Conservation (phyloP, 2,113 vertebrate species). For the Elachura formosa region DNA sequence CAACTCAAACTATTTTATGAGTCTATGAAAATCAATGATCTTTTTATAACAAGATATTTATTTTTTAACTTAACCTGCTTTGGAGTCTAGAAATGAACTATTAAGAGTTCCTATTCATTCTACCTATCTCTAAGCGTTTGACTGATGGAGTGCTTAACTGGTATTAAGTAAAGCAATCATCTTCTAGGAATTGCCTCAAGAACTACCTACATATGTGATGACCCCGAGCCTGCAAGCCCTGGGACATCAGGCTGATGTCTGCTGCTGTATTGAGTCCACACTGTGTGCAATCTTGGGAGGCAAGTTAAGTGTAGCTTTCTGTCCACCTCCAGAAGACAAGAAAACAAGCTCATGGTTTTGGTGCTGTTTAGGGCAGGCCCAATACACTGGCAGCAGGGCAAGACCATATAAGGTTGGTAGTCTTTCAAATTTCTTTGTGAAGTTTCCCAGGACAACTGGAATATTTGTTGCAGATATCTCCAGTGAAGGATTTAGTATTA, state of each 20-base stretch:
- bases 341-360: neutral
- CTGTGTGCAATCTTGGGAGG: neutral
- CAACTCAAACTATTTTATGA: neutral
- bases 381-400: neutral
- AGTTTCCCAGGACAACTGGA: neutral
- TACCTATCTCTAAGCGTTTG: neutral
- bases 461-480: neutral
- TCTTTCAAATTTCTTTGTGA: neutral
- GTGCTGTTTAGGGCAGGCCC: neutral
- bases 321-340: neutral
- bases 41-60: neutral
- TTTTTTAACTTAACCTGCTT: neutral
- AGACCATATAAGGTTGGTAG: fast-evolving
- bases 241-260: neutral
- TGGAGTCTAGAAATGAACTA: neutral
- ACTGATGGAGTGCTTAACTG: neutral
- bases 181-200: neutral
- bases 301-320: neutral
- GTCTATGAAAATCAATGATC: neutral
- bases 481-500: neutral
- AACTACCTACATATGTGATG: neutral
- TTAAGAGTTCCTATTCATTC: neutral
- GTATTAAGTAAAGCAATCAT: neutral
- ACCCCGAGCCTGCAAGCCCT: neutral
- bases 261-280: neutral